phyloP scores from a whole-genome alignment of 2,888 invertebrate species.

The Scotopteryx bipunctaria region DNA sequence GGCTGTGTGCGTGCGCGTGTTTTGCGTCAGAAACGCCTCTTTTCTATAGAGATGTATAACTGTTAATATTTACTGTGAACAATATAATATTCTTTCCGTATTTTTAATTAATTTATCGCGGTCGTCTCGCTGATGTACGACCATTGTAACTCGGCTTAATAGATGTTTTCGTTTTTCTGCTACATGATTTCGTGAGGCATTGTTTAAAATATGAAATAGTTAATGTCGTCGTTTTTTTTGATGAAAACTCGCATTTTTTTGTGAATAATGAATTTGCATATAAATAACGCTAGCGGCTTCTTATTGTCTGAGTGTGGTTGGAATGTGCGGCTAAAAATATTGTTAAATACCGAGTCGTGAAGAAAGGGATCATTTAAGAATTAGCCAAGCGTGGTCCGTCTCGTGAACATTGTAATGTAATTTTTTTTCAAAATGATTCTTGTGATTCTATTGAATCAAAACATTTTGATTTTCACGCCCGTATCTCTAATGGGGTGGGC shows the following conservation, averaged over 20 bases:
- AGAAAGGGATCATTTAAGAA: not conserved
- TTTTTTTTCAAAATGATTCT: too few species aligned
- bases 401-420: too few species aligned
- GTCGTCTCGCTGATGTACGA: conserved; percentile 29
- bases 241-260: conserved; percentile 17
- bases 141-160: conserved; percentile 31
- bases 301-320: not conserved
- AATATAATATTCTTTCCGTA: conserved; percentile 33
- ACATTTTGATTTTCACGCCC: too few species aligned
- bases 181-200: conserved; percentile 34
- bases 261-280: not conserved
- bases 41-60: conserved; percentile 1
- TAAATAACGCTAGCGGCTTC: conserved; percentile 1
- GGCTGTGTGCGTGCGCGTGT: not conserved
- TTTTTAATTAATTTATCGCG: conserved; percentile 38
- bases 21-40: not conserved
- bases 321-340: conserved; percentile 8
- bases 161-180: conserved; percentile 39
- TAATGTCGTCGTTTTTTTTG: conserved; percentile 27
- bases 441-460: too few species aligned
- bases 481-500: too few species aligned
- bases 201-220: conserved; percentile 31
- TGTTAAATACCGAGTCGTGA: not conserved
- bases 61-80: conserved; percentile 7
- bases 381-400: too few species aligned